Conservation (phyloP, 2,888 invertebrate species). For the Branchipolynoe longqiensis region DNA sequence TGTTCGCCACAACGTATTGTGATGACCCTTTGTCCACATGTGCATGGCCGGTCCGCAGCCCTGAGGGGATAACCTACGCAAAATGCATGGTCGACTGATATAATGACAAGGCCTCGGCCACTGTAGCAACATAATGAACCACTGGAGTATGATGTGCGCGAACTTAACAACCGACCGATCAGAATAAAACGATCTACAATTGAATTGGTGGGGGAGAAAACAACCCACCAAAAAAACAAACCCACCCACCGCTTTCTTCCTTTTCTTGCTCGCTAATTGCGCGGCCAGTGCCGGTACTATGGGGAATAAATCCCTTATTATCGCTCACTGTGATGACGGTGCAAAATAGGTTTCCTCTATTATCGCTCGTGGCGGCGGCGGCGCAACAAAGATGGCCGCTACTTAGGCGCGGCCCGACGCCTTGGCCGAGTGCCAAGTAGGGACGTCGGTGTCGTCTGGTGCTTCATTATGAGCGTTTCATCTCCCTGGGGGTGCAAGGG, state of each 20-base stretch:
- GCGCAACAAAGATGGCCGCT: background rate
- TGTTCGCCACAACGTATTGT: background rate
- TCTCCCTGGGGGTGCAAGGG: constrained; percentile 50
- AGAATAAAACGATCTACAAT: constrained; percentile 14
- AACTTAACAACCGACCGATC: constrained; percentile 30
- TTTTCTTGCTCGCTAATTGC: constrained; percentile 21
- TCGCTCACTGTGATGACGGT: background rate
- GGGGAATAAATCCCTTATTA: background rate
- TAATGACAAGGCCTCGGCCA: constrained; percentile 11
- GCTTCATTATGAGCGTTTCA: constrained; percentile 44
- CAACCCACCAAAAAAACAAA: too few relatives aligned
- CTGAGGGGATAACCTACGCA: background rate
- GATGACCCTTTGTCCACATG: background rate
- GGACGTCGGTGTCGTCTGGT: background rate
- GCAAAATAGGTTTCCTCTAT: too few relatives aligned
- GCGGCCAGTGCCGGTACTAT: constrained; percentile 17
- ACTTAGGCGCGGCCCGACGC: background rate
- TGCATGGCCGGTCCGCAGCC: background rate
- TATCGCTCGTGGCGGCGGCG: background rate
- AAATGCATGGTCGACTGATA: background rate
- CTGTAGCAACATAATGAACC: constrained; percentile 18
- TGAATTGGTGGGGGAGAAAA: constrained; percentile 33
- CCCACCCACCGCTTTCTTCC: too few relatives aligned
- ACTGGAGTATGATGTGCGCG: background rate
- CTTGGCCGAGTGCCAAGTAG: constrained; percentile 7